Evolutionary conservation across 1,140 invertebrate species (phyloP).

Genomic region (Drosophila subpulchrella): DNA sequence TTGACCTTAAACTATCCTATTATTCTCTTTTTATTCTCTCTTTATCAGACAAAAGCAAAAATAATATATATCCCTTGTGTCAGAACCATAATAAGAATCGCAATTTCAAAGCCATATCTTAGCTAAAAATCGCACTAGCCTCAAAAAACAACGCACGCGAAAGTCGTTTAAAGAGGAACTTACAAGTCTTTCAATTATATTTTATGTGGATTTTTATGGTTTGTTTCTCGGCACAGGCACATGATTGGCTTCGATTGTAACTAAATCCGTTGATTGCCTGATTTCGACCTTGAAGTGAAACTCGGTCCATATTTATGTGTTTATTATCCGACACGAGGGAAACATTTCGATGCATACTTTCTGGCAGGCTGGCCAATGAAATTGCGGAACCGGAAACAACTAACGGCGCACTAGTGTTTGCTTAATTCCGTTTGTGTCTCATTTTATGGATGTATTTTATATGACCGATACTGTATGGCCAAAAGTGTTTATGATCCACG

Average conservation of each 20-base stretch:
- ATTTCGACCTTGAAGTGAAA: conserved; percentile 34
- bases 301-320: conserved; percentile 48
- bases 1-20: too few species aligned
- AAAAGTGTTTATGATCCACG: conserved; percentile 37
- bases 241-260: conserved; percentile 34
- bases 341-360: conserved; percentile 44
- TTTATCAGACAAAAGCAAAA: too few species aligned
- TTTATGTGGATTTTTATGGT: conserved; percentile 42
- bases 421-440: conserved; percentile 54
- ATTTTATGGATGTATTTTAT: conserved; percentile 57
- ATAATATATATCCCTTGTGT: neutral
- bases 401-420: conserved; percentile 63
- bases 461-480: conserved; percentile 46
- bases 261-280: conserved; percentile 34
- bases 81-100: neutral
- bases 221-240: conserved; percentile 14
- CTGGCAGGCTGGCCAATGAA: conserved; percentile 31
- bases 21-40: too few species aligned
- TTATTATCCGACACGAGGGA: conserved; percentile 57
- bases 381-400: conserved; percentile 65
- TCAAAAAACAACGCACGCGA: neutral
- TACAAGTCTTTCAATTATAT: conserved; percentile 37
- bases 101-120: neutral
- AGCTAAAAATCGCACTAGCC: neutral
- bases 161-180: conserved; percentile 14